These are phyloP conservation scores for Calliopsis andreniformis DNA, from an alignment of 1,140 invertebrate genomes.

Conservation along the genomic window DNA sequence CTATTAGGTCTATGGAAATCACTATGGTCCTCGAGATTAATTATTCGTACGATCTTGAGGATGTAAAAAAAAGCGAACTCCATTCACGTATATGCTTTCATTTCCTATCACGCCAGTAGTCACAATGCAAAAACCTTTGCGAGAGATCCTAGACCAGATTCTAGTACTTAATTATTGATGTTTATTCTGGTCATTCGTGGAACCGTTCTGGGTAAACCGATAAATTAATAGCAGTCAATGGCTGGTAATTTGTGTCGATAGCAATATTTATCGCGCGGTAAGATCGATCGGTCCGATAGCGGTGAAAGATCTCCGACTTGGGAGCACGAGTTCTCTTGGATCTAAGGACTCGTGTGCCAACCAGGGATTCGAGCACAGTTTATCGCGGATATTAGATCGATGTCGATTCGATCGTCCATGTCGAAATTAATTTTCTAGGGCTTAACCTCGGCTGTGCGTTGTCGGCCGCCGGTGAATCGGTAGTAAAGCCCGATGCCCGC, in stretches of 20 bases:
- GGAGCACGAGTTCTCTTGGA: background rate
- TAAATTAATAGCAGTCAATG: constrained; percentile 49
- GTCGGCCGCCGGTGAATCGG: constrained; percentile 91
- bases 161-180: constrained; percentile 43
- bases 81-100: no score
- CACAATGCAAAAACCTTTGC: constrained; percentile 31
- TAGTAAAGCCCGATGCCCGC: constrained; percentile 90
- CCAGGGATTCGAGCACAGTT: constrained; percentile 19
- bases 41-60: background rate
- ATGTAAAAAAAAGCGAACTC: background rate
- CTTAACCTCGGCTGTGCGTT: constrained; percentile 89
- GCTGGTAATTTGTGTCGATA: constrained; percentile 38
- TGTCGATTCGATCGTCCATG: constrained; percentile 30
- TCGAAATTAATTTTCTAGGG: constrained; percentile 58
- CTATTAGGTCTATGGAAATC: no score
- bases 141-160: background rate
- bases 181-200: background rate
- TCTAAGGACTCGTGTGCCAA: constrained; percentile 24
- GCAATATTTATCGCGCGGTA: constrained; percentile 45
- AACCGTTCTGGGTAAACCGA: background rate
- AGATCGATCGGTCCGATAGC: constrained; percentile 43
- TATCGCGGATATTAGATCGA: constrained; percentile 48
- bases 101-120: no score
- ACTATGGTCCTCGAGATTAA: background rate
- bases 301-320: constrained; percentile 28